Conservation (phyloP, 2,113 vertebrate species). For the Catagonus wagneri region DNA sequence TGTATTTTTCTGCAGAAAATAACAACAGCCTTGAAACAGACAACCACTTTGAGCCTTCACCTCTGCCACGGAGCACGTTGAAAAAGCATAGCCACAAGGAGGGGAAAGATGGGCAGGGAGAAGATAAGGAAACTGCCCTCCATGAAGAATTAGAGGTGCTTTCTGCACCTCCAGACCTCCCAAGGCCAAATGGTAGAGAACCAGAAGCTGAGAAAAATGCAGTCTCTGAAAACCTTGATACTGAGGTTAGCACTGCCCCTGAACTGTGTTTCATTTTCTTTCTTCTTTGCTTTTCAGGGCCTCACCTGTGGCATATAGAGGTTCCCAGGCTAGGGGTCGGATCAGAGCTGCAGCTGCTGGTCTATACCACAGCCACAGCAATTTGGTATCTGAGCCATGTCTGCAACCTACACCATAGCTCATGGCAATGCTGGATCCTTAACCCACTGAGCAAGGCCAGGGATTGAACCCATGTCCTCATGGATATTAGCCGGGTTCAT, state of each 20-base stretch:
- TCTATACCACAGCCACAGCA: too few relatives aligned
- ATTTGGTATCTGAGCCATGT: too few relatives aligned
- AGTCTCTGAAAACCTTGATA: slow-evolving; percentile 64
- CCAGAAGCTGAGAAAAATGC: slow-evolving; percentile 69
- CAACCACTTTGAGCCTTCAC: slow-evolving; percentile 87
- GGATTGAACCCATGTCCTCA: too few relatives aligned
- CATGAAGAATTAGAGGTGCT: slow-evolving; percentile 75
- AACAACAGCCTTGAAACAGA: slow-evolving; percentile 71
- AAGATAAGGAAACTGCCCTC: slow-evolving; percentile 70
- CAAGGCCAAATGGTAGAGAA: slow-evolving; percentile 64
- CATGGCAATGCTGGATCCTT: too few relatives aligned
- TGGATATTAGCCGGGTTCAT: too few relatives aligned
- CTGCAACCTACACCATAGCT: too few relatives aligned
- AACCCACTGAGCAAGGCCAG: too few relatives aligned
- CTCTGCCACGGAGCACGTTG: slow-evolving; percentile 86
- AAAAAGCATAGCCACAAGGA: slow-evolving; percentile 73
- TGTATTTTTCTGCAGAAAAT: slow-evolving; percentile 74
- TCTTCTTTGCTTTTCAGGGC: too few relatives aligned
- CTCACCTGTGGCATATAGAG: too few relatives aligned
- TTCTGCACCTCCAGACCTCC: slow-evolving; percentile 78
- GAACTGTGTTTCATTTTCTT: background rate
- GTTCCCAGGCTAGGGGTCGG: too few relatives aligned
- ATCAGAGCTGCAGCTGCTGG: too few relatives aligned
- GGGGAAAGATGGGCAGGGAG: slow-evolving; percentile 75
- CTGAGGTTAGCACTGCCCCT: slow-evolving; percentile 79